These are phyloP conservation scores for Cottus gobio DNA, from an alignment of 2,113 vertebrate species.

Conservation along the genomic window DNA sequence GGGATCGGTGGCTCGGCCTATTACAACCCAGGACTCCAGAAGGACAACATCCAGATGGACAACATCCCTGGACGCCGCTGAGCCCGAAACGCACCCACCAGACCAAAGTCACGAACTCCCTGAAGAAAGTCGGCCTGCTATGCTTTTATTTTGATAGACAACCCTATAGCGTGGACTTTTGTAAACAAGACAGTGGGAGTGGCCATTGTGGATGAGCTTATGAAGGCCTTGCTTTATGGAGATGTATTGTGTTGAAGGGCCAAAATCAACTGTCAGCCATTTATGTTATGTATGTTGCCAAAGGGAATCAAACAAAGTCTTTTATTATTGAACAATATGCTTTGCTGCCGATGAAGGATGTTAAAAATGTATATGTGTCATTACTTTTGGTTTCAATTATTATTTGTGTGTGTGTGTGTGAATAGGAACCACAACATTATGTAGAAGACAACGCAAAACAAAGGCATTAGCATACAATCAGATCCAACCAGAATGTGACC, in stretches of 20 bases:
- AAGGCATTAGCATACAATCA: conserved; percentile 14
- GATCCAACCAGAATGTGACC: neutral
- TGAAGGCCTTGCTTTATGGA: too few species aligned
- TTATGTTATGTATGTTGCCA: conserved; percentile 58
- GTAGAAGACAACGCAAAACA: neutral
- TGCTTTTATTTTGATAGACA: neutral
- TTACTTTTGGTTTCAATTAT: neutral
- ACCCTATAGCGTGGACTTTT: conserved; percentile 21
- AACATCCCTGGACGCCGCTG: conserved; percentile 60
- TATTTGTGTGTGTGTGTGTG: neutral
- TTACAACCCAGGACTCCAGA: conserved; percentile 79
- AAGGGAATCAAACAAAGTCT: conserved; percentile 56
- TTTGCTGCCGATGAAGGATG: conserved; percentile 33
- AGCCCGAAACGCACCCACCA: conserved; percentile 6
- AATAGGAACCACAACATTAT: neutral
- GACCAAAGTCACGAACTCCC: conserved; percentile 33
- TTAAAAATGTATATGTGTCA: neutral
- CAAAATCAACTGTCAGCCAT: conserved; percentile 60
- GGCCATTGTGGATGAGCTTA: conserved; percentile 24
- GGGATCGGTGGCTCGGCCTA: conserved; percentile 74
- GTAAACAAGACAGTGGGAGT: conserved; percentile 31
- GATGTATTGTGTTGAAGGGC: too few species aligned
- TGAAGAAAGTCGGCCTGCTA: neutral
- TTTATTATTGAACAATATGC: conserved; percentile 19
- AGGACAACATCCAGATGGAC: conserved; percentile 83